phyloP scores from a whole-genome alignment of 1,140 invertebrate genomes.

The Aphelinus atriplicis region DNA sequence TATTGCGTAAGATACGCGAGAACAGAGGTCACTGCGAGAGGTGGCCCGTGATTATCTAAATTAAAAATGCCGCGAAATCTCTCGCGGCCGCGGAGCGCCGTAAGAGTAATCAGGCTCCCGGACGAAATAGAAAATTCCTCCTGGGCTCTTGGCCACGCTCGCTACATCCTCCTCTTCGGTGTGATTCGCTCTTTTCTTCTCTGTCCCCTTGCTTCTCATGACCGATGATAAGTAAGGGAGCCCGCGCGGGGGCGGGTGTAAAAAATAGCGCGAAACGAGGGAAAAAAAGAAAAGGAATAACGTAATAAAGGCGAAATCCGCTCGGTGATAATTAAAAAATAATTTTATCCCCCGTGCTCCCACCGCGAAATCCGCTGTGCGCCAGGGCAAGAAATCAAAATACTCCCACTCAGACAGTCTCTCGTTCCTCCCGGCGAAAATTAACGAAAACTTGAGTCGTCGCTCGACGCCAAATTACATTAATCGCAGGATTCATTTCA shows the following conservation, averaged over 20 bases:
- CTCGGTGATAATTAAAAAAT: constrained; percentile 61
- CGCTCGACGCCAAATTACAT: too few species aligned
- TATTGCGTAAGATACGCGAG: constrained; percentile 35
- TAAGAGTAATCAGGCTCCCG: constrained; percentile 37
- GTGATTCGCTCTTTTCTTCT: not conserved
- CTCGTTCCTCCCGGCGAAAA: too few species aligned
- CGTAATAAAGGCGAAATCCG: constrained; percentile 52
- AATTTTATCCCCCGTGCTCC: constrained; percentile 49
- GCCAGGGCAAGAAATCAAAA: constrained; percentile 28
- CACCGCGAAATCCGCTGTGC: constrained; percentile 19
- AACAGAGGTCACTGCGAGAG: constrained; percentile 31
- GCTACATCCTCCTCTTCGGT: constrained; percentile 9
- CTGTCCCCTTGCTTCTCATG: not conserved
- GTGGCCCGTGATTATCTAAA: constrained; percentile 39
- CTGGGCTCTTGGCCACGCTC: constrained; percentile 31
- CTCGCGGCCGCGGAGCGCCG: constrained; percentile 10
- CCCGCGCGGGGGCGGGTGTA: not conserved
- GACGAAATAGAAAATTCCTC: constrained; percentile 50
- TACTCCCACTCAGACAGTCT: not conserved
- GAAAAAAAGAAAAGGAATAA: constrained; percentile 16
- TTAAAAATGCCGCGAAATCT: constrained; percentile 42
- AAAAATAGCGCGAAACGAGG: not conserved
- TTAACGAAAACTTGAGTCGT: too few species aligned
- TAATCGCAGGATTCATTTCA: too few species aligned
- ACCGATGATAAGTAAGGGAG: constrained; percentile 37